Base-by-base conservation (phyloP, 92 coral and sea anemone species). In the Porites cylindrica region DNA sequence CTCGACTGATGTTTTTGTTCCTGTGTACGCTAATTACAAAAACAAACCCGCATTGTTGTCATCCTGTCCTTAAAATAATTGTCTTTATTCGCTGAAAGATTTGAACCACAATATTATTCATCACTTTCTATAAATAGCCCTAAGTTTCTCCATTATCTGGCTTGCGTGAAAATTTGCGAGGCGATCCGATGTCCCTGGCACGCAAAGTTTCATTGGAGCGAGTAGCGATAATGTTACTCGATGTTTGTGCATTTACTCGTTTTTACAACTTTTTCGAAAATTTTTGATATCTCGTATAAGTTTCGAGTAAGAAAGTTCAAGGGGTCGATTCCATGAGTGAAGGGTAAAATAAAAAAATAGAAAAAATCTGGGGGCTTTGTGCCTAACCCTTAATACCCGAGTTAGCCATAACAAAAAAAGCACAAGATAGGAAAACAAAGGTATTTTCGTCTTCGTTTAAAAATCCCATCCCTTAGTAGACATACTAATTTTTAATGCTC, bases 141-240 rank as follows among this genome's bases (percentile, higher is more conserved):
- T 12, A 38, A 47, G 63, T 26, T 20, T 50, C 7, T 4, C 17
- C 26, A 78, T 38, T 62, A 60, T 66, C 58, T 20, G 10, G 26
- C 9, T 80, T 80, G 71, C 63, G 83, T 65, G 83, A 65, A 78
- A 66, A n/a, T 58, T 20, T 51, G 62, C 60, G 14, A 62, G 16
- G 47, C 73, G 51, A 79, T 64, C 65, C 75, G 53, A 51, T 56
- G 58, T 6, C 10, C 64, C 29, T 68, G 16, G 75, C 84, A 80
- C 84, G 84, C 75, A 80, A 80, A 52, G 64, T 18, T 47, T 66
- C 26, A 11, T 12, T 67, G 7, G 11, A 8, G 51, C 23, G 17
- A 7, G 8, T 38, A 38, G 47, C 47, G 47, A 38, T 38, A 6
- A 3, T 38, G 47, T 38, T 38, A 38, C 47, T 38, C 47, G 47